Conservation (phyloP, 2,888 invertebrate genomes). For the Plutella xylostella region DNA sequence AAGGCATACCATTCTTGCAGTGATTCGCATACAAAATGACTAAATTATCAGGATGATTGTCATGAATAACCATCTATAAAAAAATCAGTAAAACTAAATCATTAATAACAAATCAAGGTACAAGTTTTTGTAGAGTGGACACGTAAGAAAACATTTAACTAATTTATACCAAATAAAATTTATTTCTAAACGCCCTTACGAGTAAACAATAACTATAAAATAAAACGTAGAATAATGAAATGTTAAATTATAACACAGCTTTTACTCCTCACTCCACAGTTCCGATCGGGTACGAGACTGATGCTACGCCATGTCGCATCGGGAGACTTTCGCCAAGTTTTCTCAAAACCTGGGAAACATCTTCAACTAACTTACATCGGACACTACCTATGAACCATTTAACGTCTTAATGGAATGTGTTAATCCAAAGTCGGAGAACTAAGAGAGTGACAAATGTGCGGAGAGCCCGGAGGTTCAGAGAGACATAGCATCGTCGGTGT, state of each 20-base stretch:
- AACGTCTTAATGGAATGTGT: slow-evolving; percentile 59
- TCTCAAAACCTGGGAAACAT: slow-evolving; percentile 14
- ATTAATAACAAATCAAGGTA: slow-evolving; percentile 63
- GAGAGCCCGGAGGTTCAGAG: slow-evolving; percentile 23
- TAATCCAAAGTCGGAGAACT: slow-evolving; percentile 28
- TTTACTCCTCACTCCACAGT: slow-evolving; percentile 52
- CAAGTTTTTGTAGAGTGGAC: slow-evolving; percentile 56
- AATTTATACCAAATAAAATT: slow-evolving; percentile 62
- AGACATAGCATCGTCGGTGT: slow-evolving; percentile 62
- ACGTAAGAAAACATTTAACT: slow-evolving; percentile 56
- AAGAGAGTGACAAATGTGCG: slow-evolving; percentile 14
- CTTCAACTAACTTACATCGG: slow-evolving; percentile 27
- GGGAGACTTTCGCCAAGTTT: slow-evolving; percentile 9
- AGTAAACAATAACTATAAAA: slow-evolving; percentile 68
- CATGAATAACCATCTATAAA: slow-evolving; percentile 63
- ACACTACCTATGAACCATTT: slow-evolving; percentile 38
- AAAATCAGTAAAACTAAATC: slow-evolving; percentile 51
- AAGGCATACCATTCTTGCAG: slow-evolving; percentile 35
- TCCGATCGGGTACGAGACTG: slow-evolving; percentile 46
- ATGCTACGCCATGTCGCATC: slow-evolving; percentile 42
- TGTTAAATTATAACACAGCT: slow-evolving; percentile 69
- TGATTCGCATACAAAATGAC: slow-evolving; percentile 28
- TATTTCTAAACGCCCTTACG: slow-evolving; percentile 64
- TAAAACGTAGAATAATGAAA: slow-evolving; percentile 65
- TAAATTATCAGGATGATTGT: slow-evolving; percentile 40